phyloP scores from a whole-genome alignment of 53 echinoderm and acorn worm genomes.

The Holothuria leucospilota region DNA sequence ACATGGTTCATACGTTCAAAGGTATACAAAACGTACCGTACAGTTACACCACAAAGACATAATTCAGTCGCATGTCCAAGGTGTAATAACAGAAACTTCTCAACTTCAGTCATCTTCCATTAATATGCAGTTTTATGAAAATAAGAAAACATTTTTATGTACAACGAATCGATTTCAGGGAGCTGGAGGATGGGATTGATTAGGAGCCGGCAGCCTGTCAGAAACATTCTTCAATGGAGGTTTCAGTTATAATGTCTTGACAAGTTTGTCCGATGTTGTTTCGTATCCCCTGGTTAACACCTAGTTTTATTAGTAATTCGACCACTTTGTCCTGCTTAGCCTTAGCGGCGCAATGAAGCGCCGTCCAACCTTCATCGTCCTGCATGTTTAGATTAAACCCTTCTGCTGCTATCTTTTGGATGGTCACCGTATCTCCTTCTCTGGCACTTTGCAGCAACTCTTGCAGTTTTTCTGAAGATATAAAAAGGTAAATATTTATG shows the following conservation, averaged over 20 bases:
- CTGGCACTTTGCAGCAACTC: conserved; percentile 60
- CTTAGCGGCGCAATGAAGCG: conserved; percentile 69
- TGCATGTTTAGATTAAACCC: conserved; percentile 73
- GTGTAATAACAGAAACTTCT: too few relatives aligned
- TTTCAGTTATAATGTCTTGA: conserved; percentile 34
- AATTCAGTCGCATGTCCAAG: too few relatives aligned
- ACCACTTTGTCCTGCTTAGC: conserved; percentile 60
- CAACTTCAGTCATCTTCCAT: too few relatives aligned
- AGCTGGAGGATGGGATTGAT: too few relatives aligned
- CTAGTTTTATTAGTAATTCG: conserved; percentile 51
- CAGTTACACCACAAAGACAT: too few relatives aligned
- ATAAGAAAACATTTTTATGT: too few relatives aligned
- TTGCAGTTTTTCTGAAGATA: conserved; percentile 59
- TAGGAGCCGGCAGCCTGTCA: background rate
- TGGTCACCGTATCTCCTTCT: conserved; percentile 64
- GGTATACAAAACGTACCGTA: too few relatives aligned
- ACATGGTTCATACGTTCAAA: too few relatives aligned
- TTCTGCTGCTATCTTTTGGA: conserved; percentile 58
- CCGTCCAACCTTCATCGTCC: conserved; percentile 72
- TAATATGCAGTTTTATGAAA: too few relatives aligned
- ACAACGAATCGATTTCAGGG: too few relatives aligned
- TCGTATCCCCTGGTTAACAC: conserved; percentile 44
- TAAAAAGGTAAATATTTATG: background rate
- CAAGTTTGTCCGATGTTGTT: conserved; percentile 21
- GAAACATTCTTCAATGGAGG: conserved; percentile 35